phyloP scores from a whole-genome alignment of 2,113 vertebrate species.

The Thamnaconus septentrionalis region DNA sequence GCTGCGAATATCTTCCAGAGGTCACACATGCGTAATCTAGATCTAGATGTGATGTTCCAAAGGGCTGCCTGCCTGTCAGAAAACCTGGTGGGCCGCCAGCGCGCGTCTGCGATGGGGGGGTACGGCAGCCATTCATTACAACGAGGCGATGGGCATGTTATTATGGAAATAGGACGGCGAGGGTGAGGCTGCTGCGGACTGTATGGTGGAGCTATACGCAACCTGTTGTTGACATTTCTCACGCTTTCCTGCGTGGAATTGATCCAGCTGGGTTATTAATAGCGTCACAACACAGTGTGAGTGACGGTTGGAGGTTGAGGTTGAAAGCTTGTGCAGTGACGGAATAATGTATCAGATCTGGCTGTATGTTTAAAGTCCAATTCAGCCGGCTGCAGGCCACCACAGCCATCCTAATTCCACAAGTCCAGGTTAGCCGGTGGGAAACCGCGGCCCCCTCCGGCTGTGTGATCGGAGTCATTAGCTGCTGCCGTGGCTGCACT shows the following conservation, averaged over 20 bases:
- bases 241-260: not conserved
- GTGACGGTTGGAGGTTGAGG: too few relatives aligned
- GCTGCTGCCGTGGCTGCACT: not conserved
- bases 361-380: constrained; percentile 33
- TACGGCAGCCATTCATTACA: too few relatives aligned
- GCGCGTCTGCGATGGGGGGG: too few relatives aligned
- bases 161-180: not conserved
- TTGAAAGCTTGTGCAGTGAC: too few relatives aligned
- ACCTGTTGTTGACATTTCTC: not conserved
- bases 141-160: too few relatives aligned
- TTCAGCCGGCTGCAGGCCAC: constrained; percentile 25
- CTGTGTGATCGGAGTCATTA: constrained; percentile 34
- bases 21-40: too few relatives aligned
- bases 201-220: too few relatives aligned
- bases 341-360: constrained; percentile 33
- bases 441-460: constrained; percentile 46
- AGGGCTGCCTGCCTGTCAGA: too few relatives aligned
- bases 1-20: too few relatives aligned
- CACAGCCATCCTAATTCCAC: constrained; percentile 54
- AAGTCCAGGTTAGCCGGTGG: constrained; percentile 49
- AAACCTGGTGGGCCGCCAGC: too few relatives aligned
- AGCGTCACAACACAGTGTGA: not conserved
- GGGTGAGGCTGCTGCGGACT: not conserved
- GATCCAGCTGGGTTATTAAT: not conserved
- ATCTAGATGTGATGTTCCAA: too few relatives aligned